Percentiles rank a stretch among this genome's conserved stretches.
phyloP scores from a whole-genome alignment of 2,797 vertebrate species.

The Mareca penelope region DNA sequence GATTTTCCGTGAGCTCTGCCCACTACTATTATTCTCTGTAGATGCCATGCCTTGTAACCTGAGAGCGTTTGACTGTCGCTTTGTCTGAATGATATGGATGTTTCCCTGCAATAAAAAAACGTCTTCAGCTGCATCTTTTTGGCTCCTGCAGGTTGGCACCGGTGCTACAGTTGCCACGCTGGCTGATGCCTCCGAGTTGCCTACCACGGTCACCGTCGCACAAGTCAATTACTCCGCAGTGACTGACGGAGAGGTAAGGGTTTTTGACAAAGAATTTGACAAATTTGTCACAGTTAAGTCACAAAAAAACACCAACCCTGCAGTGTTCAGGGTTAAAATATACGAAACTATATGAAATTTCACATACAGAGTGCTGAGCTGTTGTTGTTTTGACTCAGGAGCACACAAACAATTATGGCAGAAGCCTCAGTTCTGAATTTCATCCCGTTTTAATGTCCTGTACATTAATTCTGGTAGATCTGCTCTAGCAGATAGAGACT shows the following conservation, averaged over 20 bases:
- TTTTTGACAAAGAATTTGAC: not conserved
- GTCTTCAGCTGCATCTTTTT: not conserved
- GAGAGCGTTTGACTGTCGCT: not conserved
- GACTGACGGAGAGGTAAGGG: constrained; percentile 91
- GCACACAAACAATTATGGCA: too few relatives aligned
- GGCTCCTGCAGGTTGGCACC: constrained; percentile 87
- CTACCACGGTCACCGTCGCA: constrained; percentile 93
- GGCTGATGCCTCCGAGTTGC: constrained; percentile 94
- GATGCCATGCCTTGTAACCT: not conserved
- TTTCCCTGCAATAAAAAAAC: not conserved
- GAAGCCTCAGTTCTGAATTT: not conserved
- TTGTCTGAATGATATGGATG: not conserved
- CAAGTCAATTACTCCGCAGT: constrained; percentile 98
- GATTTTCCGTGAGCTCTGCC: not conserved
- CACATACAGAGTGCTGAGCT: not conserved
- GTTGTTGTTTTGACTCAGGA: not conserved
- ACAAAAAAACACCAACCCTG: not conserved
- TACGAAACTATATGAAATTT: accelerated
- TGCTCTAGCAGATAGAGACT: not conserved
- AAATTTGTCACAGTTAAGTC: not conserved
- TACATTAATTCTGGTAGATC: not conserved
- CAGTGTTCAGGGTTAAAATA: not conserved
- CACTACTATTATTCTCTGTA: not conserved
- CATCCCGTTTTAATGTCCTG: accelerated
- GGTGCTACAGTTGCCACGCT: constrained; percentile 96